Evolutionary conservation across 1,140 invertebrate genomes (phyloP).

Genomic region (Arctopsyche grandis): DNA sequence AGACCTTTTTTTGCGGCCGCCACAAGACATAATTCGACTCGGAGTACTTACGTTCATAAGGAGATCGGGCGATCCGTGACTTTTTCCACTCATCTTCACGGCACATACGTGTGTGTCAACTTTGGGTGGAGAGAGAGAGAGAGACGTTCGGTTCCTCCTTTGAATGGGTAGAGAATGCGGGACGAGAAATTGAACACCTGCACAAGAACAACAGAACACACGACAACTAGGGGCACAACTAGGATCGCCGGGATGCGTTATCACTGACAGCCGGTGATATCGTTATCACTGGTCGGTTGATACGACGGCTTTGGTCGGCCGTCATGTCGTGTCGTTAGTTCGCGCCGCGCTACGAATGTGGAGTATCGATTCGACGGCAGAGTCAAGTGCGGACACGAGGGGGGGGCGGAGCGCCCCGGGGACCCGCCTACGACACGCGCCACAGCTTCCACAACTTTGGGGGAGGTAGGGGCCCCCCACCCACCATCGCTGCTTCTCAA

Average conservation of each 20-base stretch:
- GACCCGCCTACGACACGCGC: conserved; percentile 21
- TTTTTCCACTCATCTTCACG: conserved; percentile 64
- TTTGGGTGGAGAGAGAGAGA: not conserved
- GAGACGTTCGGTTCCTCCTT: not conserved
- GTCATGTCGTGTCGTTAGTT: conserved; percentile 18
- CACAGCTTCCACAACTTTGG: conserved; percentile 22
- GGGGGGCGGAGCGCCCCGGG: conserved; percentile 5
- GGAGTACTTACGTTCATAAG: conserved; percentile 66
- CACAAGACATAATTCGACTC: not conserved
- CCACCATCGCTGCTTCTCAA: not conserved
- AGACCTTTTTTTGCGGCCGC: not conserved
- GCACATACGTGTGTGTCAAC: not conserved
- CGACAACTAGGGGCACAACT: not conserved
- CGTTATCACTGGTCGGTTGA: not conserved
- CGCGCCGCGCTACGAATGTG: conserved; percentile 24
- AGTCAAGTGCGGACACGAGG: conserved; percentile 2
- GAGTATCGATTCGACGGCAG: conserved; percentile 31
- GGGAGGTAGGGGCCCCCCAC: not conserved
- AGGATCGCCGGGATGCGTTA: not conserved
- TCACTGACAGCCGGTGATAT: no score
- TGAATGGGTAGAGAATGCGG: no score
- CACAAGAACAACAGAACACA: not conserved
- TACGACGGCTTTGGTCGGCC: not conserved
- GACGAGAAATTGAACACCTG: no score
- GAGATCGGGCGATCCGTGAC: conserved; percentile 65